These are phyloP conservation scores for Drosophila cardini DNA, from an alignment of 1,140 invertebrate genomes.

Conservation along the genomic window DNA sequence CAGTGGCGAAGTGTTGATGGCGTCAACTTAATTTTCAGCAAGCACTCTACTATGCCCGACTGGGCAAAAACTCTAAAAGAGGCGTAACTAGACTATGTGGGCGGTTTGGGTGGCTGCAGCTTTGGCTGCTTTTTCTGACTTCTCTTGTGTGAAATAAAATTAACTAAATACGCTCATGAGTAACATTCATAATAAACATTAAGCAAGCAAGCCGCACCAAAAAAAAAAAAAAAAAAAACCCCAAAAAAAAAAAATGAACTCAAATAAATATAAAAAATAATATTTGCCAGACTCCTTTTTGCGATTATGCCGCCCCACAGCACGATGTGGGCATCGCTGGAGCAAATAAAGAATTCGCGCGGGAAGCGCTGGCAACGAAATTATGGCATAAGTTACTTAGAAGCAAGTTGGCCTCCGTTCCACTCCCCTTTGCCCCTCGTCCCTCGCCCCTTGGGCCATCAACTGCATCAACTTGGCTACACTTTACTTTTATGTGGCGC, in stretches of 20 bases:
- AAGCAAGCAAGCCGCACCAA: slow-evolving; percentile 63
- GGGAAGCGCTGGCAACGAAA: slow-evolving; percentile 62
- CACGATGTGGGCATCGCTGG: slow-evolving; percentile 48
- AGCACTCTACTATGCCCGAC: slow-evolving; percentile 57
- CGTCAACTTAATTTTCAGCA: slow-evolving; percentile 80
- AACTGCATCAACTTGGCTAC: slow-evolving; percentile 73
- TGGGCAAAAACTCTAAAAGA: slow-evolving; percentile 53
- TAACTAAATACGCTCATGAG: slow-evolving; percentile 85
- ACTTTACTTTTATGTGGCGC: slow-evolving; percentile 81
- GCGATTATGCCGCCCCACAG: slow-evolving; percentile 57
- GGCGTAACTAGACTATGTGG: slow-evolving; percentile 50
- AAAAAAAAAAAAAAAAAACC: too few relatives aligned
- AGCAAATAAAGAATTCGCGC: slow-evolving; percentile 51
- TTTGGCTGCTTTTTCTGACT: slow-evolving; percentile 52
- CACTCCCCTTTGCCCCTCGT: not conserved
- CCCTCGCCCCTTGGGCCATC: slow-evolving; percentile 19
- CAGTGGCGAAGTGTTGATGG: slow-evolving; percentile 73
- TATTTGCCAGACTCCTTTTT: slow-evolving; percentile 83
- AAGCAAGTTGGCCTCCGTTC: slow-evolving; percentile 52
- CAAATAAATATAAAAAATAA: slow-evolving; percentile 84
- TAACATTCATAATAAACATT: slow-evolving; percentile 85
- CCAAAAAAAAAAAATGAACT: slow-evolving; percentile 39
- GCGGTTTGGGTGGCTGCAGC: slow-evolving; percentile 13
- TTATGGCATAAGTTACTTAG: slow-evolving; percentile 84
- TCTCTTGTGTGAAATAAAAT: slow-evolving; percentile 84